phyloP scores from a whole-genome alignment of 2,888 invertebrate genomes.

The Cinara cedri region DNA sequence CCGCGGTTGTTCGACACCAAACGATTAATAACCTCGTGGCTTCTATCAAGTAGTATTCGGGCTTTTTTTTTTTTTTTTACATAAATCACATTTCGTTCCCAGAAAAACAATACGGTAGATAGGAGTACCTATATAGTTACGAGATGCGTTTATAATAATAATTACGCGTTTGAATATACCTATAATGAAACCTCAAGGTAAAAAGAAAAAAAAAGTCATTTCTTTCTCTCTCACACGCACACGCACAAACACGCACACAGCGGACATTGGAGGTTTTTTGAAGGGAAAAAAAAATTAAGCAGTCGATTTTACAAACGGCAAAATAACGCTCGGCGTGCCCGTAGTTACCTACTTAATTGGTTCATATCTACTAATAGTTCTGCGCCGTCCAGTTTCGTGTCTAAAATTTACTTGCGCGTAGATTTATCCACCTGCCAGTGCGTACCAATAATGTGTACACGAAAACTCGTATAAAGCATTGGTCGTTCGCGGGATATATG shows the following conservation, averaged over 20 bases:
- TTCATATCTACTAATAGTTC: neutral
- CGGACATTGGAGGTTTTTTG: neutral
- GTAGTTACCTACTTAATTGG: neutral
- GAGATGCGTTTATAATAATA: constrained; percentile 5
- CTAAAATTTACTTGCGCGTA: neutral
- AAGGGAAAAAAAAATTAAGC: constrained; percentile 9
- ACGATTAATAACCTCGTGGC: constrained; percentile 45
- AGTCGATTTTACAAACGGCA: neutral
- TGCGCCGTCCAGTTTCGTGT: neutral
- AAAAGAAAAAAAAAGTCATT: constrained; percentile 25
- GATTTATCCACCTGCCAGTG: neutral
- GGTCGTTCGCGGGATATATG: neutral
- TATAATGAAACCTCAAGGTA: constrained; percentile 3
- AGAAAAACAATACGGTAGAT: constrained; percentile 9
- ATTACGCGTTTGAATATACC: neutral
- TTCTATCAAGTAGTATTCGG: constrained; percentile 23
- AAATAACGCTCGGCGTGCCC: neutral
- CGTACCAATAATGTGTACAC: neutral
- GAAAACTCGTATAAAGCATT: neutral
- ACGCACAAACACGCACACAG: no score
- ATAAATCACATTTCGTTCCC: constrained; percentile 39
- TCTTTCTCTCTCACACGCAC: neutral
- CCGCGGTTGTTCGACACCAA: constrained; percentile 41
- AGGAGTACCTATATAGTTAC: neutral
- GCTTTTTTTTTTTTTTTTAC: constrained; percentile 37